Conservation (phyloP, 1,140 invertebrate species). For the Scaptodrosophila lebanonensis region DNA sequence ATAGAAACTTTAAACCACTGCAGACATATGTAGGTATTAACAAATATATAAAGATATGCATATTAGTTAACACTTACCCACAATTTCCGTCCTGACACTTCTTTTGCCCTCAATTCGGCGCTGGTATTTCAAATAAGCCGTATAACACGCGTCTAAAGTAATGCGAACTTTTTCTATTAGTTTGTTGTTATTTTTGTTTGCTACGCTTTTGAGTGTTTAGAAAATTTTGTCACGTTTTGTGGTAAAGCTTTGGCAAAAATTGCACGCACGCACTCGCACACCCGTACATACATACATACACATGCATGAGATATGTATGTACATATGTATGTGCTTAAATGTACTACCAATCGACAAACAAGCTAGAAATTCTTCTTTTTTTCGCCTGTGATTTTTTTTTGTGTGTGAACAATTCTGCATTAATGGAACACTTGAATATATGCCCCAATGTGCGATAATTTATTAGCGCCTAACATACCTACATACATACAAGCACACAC, state of each 20-base stretch:
- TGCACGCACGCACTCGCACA: constrained; percentile 29
- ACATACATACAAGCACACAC: neutral
- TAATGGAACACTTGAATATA: constrained; percentile 44
- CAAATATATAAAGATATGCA: too few relatives aligned
- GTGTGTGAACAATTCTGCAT: constrained; percentile 43
- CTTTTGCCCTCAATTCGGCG: constrained; percentile 5
- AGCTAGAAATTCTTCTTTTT: constrained; percentile 56
- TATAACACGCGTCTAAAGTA: constrained; percentile 10
- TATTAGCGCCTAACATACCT: constrained; percentile 61
- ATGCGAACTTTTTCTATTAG: constrained; percentile 43
- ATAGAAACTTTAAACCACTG: too few relatives aligned
- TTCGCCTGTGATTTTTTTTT: constrained; percentile 37
- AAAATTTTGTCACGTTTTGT: constrained; percentile 60
- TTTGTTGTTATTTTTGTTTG: constrained; percentile 25
- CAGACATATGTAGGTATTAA: too few relatives aligned
- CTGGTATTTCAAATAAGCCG: neutral
- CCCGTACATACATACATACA: constrained; percentile 6
- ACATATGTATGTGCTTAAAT: constrained; percentile 18
- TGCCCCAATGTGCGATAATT: constrained; percentile 60
- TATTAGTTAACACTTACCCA: too few relatives aligned
- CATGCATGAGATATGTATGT: constrained; percentile 27
- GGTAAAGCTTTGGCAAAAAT: constrained; percentile 32
- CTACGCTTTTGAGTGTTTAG: constrained; percentile 24
- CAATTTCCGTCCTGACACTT: neutral
- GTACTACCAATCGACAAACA: constrained; percentile 38